Evolutionary conservation across 1,140 invertebrate genomes (phyloP), one percentile per base, ranked within the genome.

Genomic region (Rhopalosiphum padi): DNA sequence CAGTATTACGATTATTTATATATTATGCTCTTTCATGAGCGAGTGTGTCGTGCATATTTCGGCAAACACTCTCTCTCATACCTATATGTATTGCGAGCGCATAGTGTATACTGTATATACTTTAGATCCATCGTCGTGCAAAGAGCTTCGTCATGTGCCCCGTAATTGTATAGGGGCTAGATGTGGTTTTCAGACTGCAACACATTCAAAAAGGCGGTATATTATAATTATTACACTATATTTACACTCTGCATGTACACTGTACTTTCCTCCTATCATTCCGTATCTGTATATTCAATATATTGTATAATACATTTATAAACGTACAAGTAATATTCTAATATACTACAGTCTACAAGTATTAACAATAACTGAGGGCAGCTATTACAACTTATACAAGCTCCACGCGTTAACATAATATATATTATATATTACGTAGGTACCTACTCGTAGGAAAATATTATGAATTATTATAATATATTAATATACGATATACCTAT

Each of bases 131-230:
- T 48, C 43, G 87, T 35, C 21, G 77, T 15, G 43, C 91, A 55
- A 93, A 93, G 48, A 93, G 91, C 91, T 85, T 93, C 91, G 91
- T 93, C 91, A 93, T 93, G 82, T 55, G 91, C 77, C 85, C 91
- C 51, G 82, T 37, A 82, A 85, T 85, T 51, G 77, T 90, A 37
- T 51, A 4, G 35, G 48, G 53, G 37, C 11, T 4, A 23, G 51
- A 89, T 89, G 22, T 15, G 37, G 88, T 60, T 37, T 89, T 1
- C 87, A 30, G 88, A 90, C 37, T 90, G 53, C 53, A 60, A 89
- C 35, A 35, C 22, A 53, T 89, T 87, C 35, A 55, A 7, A 18
- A 35, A 7, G 35, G n/a, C 3, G 35, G 41, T 55, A 41, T 55
- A 7, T 21, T 48, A 21, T n/a, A 48, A 48, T 88, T 37, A 41